Percentiles rank a stretch among this genome's conserved stretches.
Evolutionary conservation across 2,113 vertebrate genomes (phyloP).

Genomic region (Bubo scandiacus): DNA sequence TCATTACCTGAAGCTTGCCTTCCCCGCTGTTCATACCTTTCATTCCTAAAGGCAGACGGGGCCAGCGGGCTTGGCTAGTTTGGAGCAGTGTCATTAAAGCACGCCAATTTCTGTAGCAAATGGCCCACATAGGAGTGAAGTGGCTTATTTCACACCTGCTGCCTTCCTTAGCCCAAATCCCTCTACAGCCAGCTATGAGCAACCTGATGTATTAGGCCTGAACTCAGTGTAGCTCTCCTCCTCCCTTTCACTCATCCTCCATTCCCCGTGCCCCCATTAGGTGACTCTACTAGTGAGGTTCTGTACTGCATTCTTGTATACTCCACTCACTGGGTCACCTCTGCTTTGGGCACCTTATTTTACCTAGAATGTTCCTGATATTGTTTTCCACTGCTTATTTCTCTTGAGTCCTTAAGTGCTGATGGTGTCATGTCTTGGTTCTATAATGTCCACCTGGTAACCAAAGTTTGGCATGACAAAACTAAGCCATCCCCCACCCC

Average conservation of each 20-base stretch:
- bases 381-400: background rate
- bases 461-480: background rate
- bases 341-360: fast-evolving
- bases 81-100: background rate
- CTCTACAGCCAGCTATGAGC: background rate
- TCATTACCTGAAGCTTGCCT: background rate
- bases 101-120: background rate
- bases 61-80: background rate
- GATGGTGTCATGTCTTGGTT: background rate
- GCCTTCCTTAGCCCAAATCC: background rate
- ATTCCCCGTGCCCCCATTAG: background rate
- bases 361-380: background rate
- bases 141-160: background rate
- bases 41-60: background rate
- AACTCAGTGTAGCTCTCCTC: background rate
- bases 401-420: background rate
- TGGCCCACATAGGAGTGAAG: background rate
- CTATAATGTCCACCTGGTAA: background rate
- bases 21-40: fast-evolving
- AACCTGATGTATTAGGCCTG: background rate
- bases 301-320: background rate
- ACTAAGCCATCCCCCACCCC: background rate
- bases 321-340: background rate
- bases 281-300: background rate
- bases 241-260: background rate